Evolutionary conservation across 1,140 invertebrate genomes (phyloP), one percentile per base, ranked within the genome.

Genomic region (Drosophila mayri): DNA sequence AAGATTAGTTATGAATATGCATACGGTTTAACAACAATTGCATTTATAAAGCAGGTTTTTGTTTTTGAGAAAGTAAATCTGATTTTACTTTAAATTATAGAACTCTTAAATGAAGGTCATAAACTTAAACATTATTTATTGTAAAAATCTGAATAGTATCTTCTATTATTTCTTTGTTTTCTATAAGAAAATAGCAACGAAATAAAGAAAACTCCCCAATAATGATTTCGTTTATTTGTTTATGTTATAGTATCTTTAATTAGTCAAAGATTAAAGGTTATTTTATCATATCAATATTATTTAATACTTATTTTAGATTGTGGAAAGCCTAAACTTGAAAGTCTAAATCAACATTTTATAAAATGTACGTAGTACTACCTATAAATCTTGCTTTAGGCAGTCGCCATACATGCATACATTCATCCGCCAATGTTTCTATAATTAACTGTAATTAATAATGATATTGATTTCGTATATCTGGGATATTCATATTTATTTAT

Each of bases 381-480:
- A n/a, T 2, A 28, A 59, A 44, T 3, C 16, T 3, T 37, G 8
- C 18, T 22, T 20, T 10, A 18, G 25, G 40, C 30, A 44, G 20
- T 8, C 61, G n/a, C 12, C 62, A 54, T 18, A 10, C 30, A 35
- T 32, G 3, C 22, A 22, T 22, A 22, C 20, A 25, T 28, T 6
- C 30, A 35, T 32, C n/a, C 4, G 4, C 30, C 14, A 28, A 32
- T 40, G 38, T 32, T 46, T 54, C 66, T 67, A 70, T 67, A 70
- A 66, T 66, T 70, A 70, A 66, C 28, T 52, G 20, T 64, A 37
- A 20, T 67, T 54, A 49, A 18, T 18, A 54, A 54, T 54, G 47
- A 30, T 67, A 44, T 67, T 67, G 66, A 55, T 70, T 70, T 54
- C 46, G 30, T 43, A 16, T 35, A 43, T 50, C 28, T 20, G 46